Evolutionary conservation across 1,140 invertebrate species (phyloP).

Genomic region (Sminthurides bifidus): DNA sequence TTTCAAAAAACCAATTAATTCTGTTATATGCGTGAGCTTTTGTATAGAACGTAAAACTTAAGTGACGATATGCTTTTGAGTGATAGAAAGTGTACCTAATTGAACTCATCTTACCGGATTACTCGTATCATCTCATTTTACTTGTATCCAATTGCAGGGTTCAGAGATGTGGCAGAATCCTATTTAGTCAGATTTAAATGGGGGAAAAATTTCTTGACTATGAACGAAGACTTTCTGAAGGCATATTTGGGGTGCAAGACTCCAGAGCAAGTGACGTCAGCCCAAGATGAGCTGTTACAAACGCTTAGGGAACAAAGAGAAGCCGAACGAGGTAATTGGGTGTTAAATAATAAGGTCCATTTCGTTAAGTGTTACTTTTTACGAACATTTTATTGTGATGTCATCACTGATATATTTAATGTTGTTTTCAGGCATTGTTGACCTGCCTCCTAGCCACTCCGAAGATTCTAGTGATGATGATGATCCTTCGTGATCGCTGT

Average conservation of each 20-base stretch:
- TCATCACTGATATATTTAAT: neutral
- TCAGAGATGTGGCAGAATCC: slow-evolving; percentile 58
- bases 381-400: neutral
- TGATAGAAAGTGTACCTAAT: neutral
- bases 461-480: slow-evolving; percentile 17
- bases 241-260: slow-evolving; percentile 63
- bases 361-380: neutral
- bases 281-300: slow-evolving; percentile 63
- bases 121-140: neutral
- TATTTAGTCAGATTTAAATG: slow-evolving; percentile 89
- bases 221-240: slow-evolving; percentile 75
- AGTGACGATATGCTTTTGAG: neutral
- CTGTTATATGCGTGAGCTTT: neutral
- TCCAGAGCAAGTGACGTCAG: slow-evolving; percentile 62
- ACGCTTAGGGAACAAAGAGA: slow-evolving; percentile 20
- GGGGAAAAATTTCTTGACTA: slow-evolving; percentile 73
- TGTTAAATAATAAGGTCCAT: neutral
- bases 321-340: slow-evolving; percentile 18
- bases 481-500: too few relatives aligned
- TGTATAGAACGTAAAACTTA: neutral
- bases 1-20: neutral
- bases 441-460: slow-evolving; percentile 24
- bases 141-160: slow-evolving; percentile 42
- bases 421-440: slow-evolving; percentile 18
- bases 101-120: neutral